Conservation (phyloP, 1,140 invertebrate species). For the Rhyacophila brunnea region DNA sequence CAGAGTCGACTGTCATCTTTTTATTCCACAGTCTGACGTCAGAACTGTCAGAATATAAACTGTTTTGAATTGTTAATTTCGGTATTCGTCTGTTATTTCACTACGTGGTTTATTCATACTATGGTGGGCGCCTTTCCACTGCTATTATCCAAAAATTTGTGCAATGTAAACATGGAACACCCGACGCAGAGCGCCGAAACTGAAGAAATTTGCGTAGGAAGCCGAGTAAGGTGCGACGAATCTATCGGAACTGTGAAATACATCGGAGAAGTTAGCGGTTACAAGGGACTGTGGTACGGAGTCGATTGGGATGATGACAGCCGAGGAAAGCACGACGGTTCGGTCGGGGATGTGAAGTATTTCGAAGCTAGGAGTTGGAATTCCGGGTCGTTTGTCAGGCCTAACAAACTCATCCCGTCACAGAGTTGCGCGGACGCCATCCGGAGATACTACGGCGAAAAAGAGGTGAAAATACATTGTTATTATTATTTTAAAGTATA, state of each 20-base stretch:
- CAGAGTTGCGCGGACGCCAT: slow-evolving; percentile 71
- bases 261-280: slow-evolving; percentile 55
- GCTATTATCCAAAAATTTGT: slow-evolving; percentile 52
- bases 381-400: slow-evolving; percentile 84
- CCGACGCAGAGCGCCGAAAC: not conserved
- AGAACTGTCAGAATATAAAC: not conserved
- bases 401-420: slow-evolving; percentile 73
- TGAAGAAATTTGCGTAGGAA: slow-evolving; percentile 46
- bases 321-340: slow-evolving; percentile 89
- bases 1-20: too few relatives aligned
- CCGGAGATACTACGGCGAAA: slow-evolving; percentile 67
- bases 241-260: slow-evolving; percentile 38
- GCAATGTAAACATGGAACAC: slow-evolving; percentile 47
- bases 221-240: slow-evolving; percentile 47
- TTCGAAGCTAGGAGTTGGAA: slow-evolving; percentile 71
- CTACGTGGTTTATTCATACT: slow-evolving; percentile 33
- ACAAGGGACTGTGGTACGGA: slow-evolving; percentile 75
- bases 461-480: slow-evolving; percentile 47
- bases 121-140: slow-evolving; percentile 56
- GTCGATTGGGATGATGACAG: slow-evolving; percentile 89
- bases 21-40: too few relatives aligned
- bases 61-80: slow-evolving; percentile 16
- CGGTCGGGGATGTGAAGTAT: slow-evolving; percentile 75
- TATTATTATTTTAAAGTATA: not conserved
- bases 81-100: slow-evolving; percentile 3